Evolutionary conservation across 2,113 vertebrate species (phyloP), one percentile per base, ranked within the genome.

Genomic region (Austrofundulus limnaeus): DNA sequence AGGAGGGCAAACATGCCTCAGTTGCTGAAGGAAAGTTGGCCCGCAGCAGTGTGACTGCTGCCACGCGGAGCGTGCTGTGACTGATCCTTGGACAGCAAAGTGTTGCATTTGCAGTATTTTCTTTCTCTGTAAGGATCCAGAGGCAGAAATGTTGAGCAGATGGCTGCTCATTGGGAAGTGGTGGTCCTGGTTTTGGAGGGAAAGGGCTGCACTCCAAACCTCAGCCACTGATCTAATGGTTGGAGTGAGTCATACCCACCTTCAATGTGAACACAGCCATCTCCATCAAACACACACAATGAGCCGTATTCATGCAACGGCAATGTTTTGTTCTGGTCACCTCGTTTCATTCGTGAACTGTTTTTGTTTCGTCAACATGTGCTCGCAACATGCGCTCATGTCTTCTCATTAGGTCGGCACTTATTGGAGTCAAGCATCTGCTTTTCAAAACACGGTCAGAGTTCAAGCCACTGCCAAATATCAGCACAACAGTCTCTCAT

Each of bases 201-300:
- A 59, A 58, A 82, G 65, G 85, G 86, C 87, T 81, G 67, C 72
- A 62, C 67, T 90, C 91, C 87, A 91, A 92, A 89, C 84, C 88
- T 78, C 86, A 85, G 76, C 70, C 85, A 76, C 83, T 87, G 85
- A 88, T 90, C 84, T 80, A 88, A 90, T 90, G 84, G 87, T 70
- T 78, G 74, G 80, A 84, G 83, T 93, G 91, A 92, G 88, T 92
- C 90, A 91, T 85, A 86, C 83, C 81, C 82, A 88, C 77, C 77
- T 80, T 86, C 84, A 54, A 57, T 66, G 65, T 23, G 74, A 86
- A 82, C 70, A 71, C 69, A 82, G 63, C 37, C 67, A 47, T 84
- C 84, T 86, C 81, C 71, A 85, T 85, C 78, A 72, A 80, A 78
- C 78, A 78, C 70, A 80, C 77, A 84, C 78, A 85, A 82, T 74